Evolutionary conservation across 2,113 vertebrate genomes (phyloP).

Genomic region (Bolborhynchus lineola): DNA sequence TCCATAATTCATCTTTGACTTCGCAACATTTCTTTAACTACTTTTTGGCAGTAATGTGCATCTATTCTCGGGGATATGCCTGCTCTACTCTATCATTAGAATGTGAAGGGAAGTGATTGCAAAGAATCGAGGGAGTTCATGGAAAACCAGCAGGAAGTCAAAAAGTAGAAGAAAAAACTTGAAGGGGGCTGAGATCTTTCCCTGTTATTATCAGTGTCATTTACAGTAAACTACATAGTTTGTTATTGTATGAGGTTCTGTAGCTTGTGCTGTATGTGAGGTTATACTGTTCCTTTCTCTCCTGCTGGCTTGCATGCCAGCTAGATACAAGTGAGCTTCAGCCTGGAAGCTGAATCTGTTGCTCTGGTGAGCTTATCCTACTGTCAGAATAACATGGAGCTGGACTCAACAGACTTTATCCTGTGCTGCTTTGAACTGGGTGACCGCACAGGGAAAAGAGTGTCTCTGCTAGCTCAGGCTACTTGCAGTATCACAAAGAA

Average conservation of each 20-base stretch:
- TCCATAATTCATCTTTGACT: background rate
- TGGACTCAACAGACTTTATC: background rate
- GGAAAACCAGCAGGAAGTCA: background rate
- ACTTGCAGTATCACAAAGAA: background rate
- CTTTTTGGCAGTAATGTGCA: background rate
- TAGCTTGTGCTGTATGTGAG: background rate
- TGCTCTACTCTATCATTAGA: background rate
- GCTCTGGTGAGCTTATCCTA: background rate
- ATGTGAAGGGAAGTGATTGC: background rate
- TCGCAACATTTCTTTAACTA: background rate
- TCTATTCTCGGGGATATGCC: background rate
- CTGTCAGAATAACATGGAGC: accelerated
- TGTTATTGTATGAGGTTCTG: background rate
- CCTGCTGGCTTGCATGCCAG: background rate
- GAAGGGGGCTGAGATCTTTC: background rate
- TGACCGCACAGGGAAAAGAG: background rate
- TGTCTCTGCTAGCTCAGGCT: background rate
- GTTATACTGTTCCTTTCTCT: background rate
- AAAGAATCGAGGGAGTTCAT: background rate
- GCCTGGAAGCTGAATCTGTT: background rate
- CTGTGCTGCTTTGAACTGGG: background rate
- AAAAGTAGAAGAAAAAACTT: background rate
- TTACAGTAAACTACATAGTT: background rate
- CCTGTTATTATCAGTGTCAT: accelerated
- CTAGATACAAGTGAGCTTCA: background rate